These are phyloP conservation scores for Drosophila barbarae DNA, from an alignment of 2,888 invertebrate genomes.

Conservation along the genomic window DNA sequence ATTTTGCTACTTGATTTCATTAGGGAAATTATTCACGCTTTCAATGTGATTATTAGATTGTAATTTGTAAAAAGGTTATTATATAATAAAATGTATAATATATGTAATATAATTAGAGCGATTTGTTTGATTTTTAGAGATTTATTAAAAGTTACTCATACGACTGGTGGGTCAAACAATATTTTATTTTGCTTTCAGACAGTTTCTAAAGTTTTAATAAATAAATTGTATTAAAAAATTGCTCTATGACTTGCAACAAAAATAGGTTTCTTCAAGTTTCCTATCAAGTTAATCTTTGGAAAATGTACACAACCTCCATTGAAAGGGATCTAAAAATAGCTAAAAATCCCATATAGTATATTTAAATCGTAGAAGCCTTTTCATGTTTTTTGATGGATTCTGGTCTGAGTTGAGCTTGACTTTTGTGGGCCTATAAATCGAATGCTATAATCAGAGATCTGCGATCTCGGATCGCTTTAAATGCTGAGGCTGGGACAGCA, in stretches of 20 bases:
- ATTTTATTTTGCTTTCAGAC: neutral
- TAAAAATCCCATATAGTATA: neutral
- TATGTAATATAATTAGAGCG: neutral
- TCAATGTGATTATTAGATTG: slow-evolving; percentile 16
- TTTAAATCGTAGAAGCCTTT: slow-evolving; percentile 17
- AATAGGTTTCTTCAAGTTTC: neutral
- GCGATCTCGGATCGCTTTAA: slow-evolving; percentile 39
- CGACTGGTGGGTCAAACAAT: neutral
- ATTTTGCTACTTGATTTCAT: slow-evolving; percentile 30
- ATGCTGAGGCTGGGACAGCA: slow-evolving; percentile 30
- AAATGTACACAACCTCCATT: neutral
- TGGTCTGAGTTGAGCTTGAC: slow-evolving; percentile 13
- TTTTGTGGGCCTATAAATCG: slow-evolving; percentile 48
- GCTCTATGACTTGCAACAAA: too few relatives aligned
- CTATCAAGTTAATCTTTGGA: neutral
- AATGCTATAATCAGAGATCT: slow-evolving; percentile 26
- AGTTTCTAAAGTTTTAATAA: neutral
- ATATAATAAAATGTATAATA: neutral
- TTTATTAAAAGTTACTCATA: slow-evolving; percentile 3
- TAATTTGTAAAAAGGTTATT: neutral
- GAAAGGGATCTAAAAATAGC: slow-evolving; percentile 11
- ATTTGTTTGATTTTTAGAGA: neutral
- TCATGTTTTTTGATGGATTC: slow-evolving; percentile 31
- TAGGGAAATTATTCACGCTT: slow-evolving; percentile 30
- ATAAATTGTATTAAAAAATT: neutral